Evolutionary conservation across 1,140 invertebrate genomes (phyloP).

Genomic region (Laupala kohalensis): DNA sequence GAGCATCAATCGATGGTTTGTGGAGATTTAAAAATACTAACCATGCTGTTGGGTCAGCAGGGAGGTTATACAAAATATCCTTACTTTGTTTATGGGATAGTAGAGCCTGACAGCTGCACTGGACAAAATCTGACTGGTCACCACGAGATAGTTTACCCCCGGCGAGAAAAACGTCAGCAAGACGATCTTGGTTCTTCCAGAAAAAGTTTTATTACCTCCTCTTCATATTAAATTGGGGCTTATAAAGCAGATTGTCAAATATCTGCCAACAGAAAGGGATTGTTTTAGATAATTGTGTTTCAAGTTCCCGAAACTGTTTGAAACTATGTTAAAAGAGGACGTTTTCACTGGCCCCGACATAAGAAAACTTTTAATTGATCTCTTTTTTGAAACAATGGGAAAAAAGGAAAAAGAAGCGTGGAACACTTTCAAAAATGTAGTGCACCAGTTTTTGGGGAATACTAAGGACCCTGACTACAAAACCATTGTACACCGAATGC

Average conservation of each 20-base stretch:
- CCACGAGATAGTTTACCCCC: conserved; percentile 1
- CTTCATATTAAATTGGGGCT: too few species aligned
- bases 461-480: conserved; percentile 4
- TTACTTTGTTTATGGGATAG: not conserved
- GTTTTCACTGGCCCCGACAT: not conserved
- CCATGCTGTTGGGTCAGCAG: not conserved
- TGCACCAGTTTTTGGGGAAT: conserved; percentile 5
- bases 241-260: too few species aligned
- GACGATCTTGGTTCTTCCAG: conserved; percentile 2
- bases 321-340: not conserved
- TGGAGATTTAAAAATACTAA: not conserved
- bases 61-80: conserved; percentile 1
- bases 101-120: not conserved
- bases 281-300: not conserved
- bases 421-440: not conserved
- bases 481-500: conserved; percentile 8
- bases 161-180: conserved; percentile 6
- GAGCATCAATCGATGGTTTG: not conserved
- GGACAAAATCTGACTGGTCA: not conserved
- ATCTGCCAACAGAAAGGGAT: too few species aligned
- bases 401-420: conserved; percentile 1
- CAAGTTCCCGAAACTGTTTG: conserved; percentile 8
- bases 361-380: not conserved
- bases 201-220: not conserved
- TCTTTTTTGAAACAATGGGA: conserved; percentile 9